Evolutionary conservation across 2,113 vertebrate genomes (phyloP).

Genomic region (Vombatus ursinus): DNA sequence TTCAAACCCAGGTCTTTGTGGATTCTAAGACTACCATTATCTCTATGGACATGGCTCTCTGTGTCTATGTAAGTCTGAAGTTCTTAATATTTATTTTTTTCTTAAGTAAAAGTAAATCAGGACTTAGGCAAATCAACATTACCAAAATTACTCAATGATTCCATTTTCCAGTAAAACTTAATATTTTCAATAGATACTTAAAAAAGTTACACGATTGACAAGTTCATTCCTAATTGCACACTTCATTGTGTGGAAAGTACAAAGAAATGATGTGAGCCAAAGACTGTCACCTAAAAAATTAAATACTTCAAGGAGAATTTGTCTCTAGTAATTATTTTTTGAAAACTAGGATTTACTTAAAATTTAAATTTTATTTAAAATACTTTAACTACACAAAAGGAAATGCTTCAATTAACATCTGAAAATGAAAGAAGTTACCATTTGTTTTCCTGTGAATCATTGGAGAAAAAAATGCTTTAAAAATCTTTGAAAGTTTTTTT

Average conservation of each 20-base stretch:
- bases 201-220: neutral
- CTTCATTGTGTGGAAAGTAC: neutral
- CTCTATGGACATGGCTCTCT: neutral
- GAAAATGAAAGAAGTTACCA: neutral
- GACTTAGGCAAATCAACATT: neutral
- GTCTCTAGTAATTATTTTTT: conserved; percentile 1
- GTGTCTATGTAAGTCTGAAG: no score
- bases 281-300: neutral
- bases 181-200: neutral
- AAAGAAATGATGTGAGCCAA: neutral
- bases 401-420: neutral
- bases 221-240: neutral
- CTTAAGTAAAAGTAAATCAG: neutral
- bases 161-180: neutral
- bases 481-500: neutral
- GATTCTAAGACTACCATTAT: neutral
- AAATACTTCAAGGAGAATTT: neutral
- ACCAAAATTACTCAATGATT: neutral
- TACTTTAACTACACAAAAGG: neutral
- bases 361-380: neutral
- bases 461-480: neutral
- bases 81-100: no score
- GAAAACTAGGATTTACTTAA: neutral
- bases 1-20: neutral
- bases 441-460: neutral